Evolutionary conservation across 2,888 invertebrate species (phyloP).

Genomic region (Tillus elongatus): DNA sequence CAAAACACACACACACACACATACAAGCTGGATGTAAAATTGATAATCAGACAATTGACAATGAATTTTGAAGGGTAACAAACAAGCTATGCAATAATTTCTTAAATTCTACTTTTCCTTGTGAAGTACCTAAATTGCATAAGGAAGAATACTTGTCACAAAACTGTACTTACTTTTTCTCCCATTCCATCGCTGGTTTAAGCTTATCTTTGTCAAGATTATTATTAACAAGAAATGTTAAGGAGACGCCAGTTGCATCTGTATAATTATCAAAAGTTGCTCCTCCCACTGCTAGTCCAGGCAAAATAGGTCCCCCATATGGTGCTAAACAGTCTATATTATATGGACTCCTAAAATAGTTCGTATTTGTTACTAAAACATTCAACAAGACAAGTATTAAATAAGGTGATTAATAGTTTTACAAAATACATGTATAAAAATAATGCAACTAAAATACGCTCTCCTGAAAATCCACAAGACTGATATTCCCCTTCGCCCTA

Average conservation of each 20-base stretch:
- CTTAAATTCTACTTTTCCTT: no score
- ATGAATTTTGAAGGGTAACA: no score
- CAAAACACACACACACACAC: no score
- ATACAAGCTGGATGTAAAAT: no score
- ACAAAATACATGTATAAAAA: no score
- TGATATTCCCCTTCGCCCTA: no score
- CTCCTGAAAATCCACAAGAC: no score
- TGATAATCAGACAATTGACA: no score
- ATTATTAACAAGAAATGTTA: slow-evolving; percentile 74
- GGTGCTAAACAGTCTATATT: slow-evolving; percentile 62
- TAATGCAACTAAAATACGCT: no score
- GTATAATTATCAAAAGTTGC: slow-evolving; percentile 50
- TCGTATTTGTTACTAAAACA: not conserved
- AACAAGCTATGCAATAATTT: no score
- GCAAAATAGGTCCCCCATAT: slow-evolving; percentile 83
- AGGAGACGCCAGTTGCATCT: slow-evolving; percentile 57
- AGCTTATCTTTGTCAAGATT: slow-evolving; percentile 50
- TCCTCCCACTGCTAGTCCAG: slow-evolving; percentile 79
- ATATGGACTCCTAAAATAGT: slow-evolving; percentile 46
- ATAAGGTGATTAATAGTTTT: no score
- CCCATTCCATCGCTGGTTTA: slow-evolving; percentile 62
- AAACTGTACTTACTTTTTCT: slow-evolving; percentile 44
- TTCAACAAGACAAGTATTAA: no score
- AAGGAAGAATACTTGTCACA: not conserved
- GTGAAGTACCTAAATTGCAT: not conserved